Percentiles rank a stretch among this genome's conserved stretches.
Conservation (phyloP, 2,888 invertebrate species). For the Harpalus rufipes region DNA sequence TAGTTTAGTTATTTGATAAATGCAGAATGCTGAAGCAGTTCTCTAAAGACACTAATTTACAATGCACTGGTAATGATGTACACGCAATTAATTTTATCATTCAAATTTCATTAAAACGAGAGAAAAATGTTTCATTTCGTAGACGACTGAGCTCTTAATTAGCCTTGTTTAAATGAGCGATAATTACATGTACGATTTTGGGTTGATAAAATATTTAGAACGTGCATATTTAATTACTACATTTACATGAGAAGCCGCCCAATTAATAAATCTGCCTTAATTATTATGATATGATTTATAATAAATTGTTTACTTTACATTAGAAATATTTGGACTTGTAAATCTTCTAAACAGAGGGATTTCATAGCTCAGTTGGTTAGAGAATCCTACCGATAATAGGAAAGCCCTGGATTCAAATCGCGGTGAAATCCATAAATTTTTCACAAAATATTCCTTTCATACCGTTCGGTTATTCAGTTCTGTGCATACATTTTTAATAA, state of each 20-base stretch:
- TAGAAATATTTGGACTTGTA: neutral
- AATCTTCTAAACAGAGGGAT: neutral
- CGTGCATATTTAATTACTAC: conserved; percentile 60
- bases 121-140: conserved; percentile 49
- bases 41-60: conserved; percentile 28
- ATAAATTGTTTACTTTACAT: conserved; percentile 9
- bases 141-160: conserved; percentile 62
- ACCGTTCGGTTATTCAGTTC: too few relatives aligned
- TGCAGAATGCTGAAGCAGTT: neutral
- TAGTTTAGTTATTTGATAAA: conserved; percentile 10
- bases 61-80: conserved; percentile 37
- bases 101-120: conserved; percentile 60
- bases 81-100: conserved; percentile 62
- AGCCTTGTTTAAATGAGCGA: conserved; percentile 62
- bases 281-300: conserved; percentile 35
- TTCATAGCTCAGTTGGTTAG: too few relatives aligned
- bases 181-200: conserved; percentile 57
- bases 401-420: too few relatives aligned
- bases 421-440: too few relatives aligned
- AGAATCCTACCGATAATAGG: too few relatives aligned
- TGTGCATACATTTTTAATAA: too few relatives aligned
- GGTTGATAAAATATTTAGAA: conserved; percentile 64
- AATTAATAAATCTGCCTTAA: conserved; percentile 53
- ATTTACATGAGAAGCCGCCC: conserved; percentile 55
- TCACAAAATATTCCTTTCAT: too few relatives aligned